A percentile compares a stretch with the other conserved stretches of the same genome.
Conservation (phyloP, 2,888 invertebrate species). For the Chrysolina oricalcia region DNA sequence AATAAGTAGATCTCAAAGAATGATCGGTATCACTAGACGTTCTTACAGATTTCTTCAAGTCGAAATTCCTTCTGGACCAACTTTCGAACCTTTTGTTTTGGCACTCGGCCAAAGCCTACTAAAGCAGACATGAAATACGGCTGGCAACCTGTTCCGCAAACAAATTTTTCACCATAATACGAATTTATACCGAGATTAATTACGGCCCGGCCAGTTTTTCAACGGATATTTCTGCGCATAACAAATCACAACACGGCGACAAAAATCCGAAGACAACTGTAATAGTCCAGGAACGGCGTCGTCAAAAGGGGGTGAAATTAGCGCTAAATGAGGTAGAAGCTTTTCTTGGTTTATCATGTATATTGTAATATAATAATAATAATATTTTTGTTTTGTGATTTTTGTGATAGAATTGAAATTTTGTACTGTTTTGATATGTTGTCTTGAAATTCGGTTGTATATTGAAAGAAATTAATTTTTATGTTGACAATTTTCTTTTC, state of each 20-base stretch:
- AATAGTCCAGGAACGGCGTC: no score
- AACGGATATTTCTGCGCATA: slow-evolving; percentile 29
- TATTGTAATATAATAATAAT: no score
- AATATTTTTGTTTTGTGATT: no score
- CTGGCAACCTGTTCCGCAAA: slow-evolving; percentile 27
- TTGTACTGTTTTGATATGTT: no score
- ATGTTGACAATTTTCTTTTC: no score
- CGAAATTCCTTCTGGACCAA: slow-evolving; percentile 12
- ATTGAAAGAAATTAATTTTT: no score
- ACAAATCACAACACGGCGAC: slow-evolving; percentile 44
- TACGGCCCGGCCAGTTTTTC: slow-evolving; percentile 20
- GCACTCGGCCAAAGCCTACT: slow-evolving; percentile 7
- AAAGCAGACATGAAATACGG: slow-evolving; percentile 13
- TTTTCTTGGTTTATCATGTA: no score
- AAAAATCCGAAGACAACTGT: slow-evolving; percentile 55
- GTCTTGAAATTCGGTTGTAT: no score
- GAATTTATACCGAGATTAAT: slow-evolving; percentile 40
- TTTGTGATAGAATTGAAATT: no score
- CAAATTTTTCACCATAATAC: slow-evolving; percentile 29
- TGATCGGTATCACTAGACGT: background rate
- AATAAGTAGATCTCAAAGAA: no score
- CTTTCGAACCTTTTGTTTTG: slow-evolving; percentile 14
- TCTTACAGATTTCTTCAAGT: background rate
- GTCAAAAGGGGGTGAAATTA: no score
- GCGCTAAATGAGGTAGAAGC: no score